Evolutionary conservation across 2,888 invertebrate species (phyloP), one percentile per base, ranked within the genome.

Genomic region (Melolontha melolontha): DNA sequence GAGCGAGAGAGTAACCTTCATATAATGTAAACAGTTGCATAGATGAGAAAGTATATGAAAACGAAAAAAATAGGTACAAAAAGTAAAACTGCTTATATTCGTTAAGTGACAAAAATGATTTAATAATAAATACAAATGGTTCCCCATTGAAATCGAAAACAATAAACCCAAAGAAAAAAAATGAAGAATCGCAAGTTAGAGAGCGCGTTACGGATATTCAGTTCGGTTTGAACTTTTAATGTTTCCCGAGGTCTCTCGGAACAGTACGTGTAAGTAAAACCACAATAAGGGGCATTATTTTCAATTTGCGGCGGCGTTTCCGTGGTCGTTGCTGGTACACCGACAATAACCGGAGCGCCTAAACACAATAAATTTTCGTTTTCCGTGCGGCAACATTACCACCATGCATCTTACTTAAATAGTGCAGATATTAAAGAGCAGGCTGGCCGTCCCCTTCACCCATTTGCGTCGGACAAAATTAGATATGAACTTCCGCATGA

Each of bases 231-330:
- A 74, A 77, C 75, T 73, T 72, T 75, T 73, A 75, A 75, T 73
- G 70, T 69, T 66, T 70, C 64, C 66, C 70, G 68, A 39, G 59
- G 47, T 51, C 50, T 47, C 68, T 71, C 71, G 12, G 64, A 49
- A 64, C 70, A 63, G 54, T 64, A 57, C 64, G 64, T 62, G 69
- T 73, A 71, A 74, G 75, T 72, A 70, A 74, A 74, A 76, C 75
- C 76, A 69, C 75, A 74, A 74, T 75, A 76, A 75, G 59, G 75
- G 76, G 73, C 79, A 78, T 80, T 79, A 80, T 77, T 80, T 79
- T 79, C 52, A 54, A 54, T 54, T 54, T 54, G 52, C 52, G 16
- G 39, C 16, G 52, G 52, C 52, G 52, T 39, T 54, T 39, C 39
- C 52, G 52, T 54, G 52, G 52, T 39, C 39, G 52, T 54, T 54